Conservation (phyloP, 2,797 vertebrate genomes). For the Muscicapa striata region DNA sequence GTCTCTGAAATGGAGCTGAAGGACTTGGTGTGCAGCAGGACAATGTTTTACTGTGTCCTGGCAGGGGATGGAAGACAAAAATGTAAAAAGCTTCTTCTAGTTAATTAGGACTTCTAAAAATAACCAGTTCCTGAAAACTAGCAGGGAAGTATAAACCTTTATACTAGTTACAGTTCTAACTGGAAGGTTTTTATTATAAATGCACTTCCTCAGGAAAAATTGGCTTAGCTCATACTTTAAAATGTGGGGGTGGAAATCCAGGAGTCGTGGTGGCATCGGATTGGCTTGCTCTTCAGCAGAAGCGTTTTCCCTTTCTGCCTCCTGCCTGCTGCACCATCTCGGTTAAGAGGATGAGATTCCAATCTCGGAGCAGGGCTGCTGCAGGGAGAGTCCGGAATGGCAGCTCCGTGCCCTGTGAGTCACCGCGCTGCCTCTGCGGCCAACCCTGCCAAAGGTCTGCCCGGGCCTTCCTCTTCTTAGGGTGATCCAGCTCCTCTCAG, state of each 20-base stretch:
- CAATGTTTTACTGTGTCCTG: neutral
- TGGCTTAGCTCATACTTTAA: neutral
- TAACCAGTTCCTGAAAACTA: neutral
- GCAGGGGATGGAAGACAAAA: neutral
- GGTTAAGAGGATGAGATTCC: neutral
- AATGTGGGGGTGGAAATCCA: neutral
- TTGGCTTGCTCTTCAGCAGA: neutral
- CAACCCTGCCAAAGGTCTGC: neutral
- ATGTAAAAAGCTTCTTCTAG: neutral
- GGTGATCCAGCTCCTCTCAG: rapidly evolving
- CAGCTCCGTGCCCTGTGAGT: neutral
- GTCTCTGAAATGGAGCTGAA: neutral
- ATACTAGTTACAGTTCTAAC: neutral
- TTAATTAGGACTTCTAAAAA: neutral
- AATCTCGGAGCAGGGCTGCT: rapidly evolving
- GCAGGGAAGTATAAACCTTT: neutral
- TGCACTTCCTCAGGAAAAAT: neutral
- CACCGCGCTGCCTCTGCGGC: too few species aligned
- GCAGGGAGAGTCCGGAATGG: neutral
- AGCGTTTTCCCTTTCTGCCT: rapidly evolving
- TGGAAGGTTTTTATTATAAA: neutral
- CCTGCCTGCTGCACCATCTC: too few species aligned
- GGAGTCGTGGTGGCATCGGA: neutral
- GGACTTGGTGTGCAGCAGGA: neutral
- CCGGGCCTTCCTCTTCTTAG: rapidly evolving